Percentiles rank a stretch among this genome's conserved stretches.
Conservation (phyloP, 2,113 vertebrate genomes). For the Leucoraja erinaceus region DNA sequence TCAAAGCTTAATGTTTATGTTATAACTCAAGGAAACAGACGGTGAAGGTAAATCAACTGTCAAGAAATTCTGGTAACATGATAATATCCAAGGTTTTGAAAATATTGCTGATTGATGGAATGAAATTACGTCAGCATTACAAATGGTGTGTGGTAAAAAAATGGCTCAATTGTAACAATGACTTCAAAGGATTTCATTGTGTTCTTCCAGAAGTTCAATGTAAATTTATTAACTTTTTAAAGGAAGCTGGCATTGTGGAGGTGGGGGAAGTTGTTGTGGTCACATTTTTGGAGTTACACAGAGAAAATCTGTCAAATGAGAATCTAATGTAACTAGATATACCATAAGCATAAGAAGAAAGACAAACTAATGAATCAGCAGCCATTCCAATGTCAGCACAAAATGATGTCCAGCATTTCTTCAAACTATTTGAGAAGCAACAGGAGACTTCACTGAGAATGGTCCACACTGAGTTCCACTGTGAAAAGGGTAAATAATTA, state of each 20-base stretch:
- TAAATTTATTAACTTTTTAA: neutral
- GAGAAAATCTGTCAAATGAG: slow-evolving; percentile 36
- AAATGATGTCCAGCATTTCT: too few species aligned
- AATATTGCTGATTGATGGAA: slow-evolving; percentile 19
- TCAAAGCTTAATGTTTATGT: too few species aligned
- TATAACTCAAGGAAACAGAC: slow-evolving; percentile 37
- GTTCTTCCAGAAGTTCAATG: neutral
- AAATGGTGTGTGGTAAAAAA: slow-evolving; percentile 11
- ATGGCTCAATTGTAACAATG: slow-evolving; percentile 26
- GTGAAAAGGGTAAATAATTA: too few species aligned
- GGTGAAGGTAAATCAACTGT: too few species aligned
- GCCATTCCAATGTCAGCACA: too few species aligned
- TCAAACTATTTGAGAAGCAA: too few species aligned
- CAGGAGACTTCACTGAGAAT: too few species aligned
- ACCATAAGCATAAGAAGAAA: too few species aligned
- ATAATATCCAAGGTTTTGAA: slow-evolving; percentile 37
- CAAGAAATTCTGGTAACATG: slow-evolving; percentile 24
- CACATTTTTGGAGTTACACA: slow-evolving; percentile 29
- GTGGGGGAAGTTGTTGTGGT: slow-evolving; percentile 33
- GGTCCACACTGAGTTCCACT: too few species aligned
- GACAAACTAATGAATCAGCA: too few species aligned
- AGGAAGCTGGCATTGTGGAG: slow-evolving; percentile 17
- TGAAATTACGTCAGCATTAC: slow-evolving; percentile 32
- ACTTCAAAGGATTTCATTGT: neutral
- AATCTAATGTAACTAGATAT: neutral